phyloP scores from a whole-genome alignment of 1,140 invertebrate genomes.

The Popillia japonica region DNA sequence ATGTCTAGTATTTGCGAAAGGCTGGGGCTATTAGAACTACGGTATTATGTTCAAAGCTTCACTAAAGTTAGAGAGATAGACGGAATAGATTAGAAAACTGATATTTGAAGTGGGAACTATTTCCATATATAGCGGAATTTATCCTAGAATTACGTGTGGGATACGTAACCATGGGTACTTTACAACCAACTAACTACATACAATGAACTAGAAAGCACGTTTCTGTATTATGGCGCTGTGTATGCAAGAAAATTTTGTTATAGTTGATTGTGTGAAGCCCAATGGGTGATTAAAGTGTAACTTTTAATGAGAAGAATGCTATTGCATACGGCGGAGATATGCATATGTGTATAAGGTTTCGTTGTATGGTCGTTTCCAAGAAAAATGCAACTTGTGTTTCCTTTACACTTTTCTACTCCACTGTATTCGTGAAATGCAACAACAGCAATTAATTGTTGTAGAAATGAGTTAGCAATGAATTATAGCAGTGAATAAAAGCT shows the following conservation, averaged over 20 bases:
- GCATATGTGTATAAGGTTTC: too few relatives aligned
- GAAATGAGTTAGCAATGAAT: too few relatives aligned
- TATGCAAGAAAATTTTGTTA: not conserved
- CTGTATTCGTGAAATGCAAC: too few relatives aligned
- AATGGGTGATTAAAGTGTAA: not conserved
- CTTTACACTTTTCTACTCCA: too few relatives aligned
- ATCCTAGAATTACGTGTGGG: slow-evolving; percentile 22
- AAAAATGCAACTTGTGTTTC: too few relatives aligned
- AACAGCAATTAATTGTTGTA: too few relatives aligned
- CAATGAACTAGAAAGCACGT: not conserved
- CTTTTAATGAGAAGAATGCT: not conserved
- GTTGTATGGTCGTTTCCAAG: too few relatives aligned
- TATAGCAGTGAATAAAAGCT: too few relatives aligned
- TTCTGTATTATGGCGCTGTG: not conserved
- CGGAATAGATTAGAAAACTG: slow-evolving; percentile 33
- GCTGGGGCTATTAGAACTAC: slow-evolving; percentile 24
- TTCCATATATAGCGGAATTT: slow-evolving; percentile 34
- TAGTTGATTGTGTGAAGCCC: not conserved
- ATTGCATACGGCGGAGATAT: too few relatives aligned
- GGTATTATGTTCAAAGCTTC: slow-evolving; percentile 36
- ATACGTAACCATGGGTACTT: not conserved
- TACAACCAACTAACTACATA: not conserved
- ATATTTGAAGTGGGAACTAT: slow-evolving; percentile 34
- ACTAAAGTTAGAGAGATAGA: slow-evolving; percentile 24
- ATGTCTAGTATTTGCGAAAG: slow-evolving; percentile 38